phyloP scores from a whole-genome alignment of 2,113 vertebrate genomes.

The Sphyrna mokarran region DNA sequence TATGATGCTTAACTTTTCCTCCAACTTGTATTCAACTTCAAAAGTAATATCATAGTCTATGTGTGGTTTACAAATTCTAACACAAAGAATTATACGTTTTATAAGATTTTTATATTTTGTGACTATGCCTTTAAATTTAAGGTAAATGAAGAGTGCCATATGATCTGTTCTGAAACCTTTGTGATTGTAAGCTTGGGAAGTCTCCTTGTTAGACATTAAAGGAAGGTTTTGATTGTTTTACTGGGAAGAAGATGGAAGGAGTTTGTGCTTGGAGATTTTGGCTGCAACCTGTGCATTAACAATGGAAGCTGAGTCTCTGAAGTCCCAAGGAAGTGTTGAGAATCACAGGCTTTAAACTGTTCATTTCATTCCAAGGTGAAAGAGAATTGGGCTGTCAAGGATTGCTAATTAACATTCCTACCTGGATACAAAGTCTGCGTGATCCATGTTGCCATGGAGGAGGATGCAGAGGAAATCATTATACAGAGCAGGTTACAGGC shows the following conservation, averaged over 20 bases:
- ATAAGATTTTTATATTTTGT: not conserved
- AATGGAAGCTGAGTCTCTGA: not conserved
- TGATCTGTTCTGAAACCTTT: not conserved
- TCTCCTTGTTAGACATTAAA: not conserved
- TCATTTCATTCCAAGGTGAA: not conserved
- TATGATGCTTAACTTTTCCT: constrained; percentile 35
- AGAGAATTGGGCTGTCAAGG: not conserved
- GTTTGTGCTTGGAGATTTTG: not conserved
- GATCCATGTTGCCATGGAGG: not conserved
- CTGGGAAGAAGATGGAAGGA: not conserved
- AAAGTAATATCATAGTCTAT: constrained; percentile 31
- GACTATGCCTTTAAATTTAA: not conserved
- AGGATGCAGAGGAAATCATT: not conserved
- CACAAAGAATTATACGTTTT: not conserved
- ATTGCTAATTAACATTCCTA: not conserved
- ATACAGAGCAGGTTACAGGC: not conserved
- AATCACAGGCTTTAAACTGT: not conserved
- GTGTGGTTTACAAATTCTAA: constrained; percentile 9
- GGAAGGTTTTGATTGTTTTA: not conserved
- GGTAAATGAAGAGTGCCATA: not conserved
- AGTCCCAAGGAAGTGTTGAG: not conserved
- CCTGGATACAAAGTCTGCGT: not conserved
- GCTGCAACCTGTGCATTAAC: not conserved
- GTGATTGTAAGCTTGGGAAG: not conserved
- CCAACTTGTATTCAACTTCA: constrained; percentile 21